Conservation (phyloP, 1,140 invertebrate genomes). For the Nautilus pompilius region DNA sequence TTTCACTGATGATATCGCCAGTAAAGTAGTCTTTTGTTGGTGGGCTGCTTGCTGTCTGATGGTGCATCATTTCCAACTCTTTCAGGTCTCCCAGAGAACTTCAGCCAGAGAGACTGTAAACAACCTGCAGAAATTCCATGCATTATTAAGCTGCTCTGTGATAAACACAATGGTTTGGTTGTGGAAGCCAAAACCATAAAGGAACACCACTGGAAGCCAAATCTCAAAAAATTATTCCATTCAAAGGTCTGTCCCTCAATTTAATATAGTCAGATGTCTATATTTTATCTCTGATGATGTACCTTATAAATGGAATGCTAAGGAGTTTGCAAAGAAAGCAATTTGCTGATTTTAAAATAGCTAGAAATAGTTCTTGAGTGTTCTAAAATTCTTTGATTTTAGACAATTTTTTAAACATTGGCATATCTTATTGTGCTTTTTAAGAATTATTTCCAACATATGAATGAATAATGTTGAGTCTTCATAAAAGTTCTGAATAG, state of each 20-base stretch:
- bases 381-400: no score
- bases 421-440: no score
- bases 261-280: no score
- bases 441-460: no score
- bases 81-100: slow-evolving; percentile 64
- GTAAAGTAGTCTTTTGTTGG: neutral
- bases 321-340: no score
- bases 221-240: slow-evolving; percentile 77
- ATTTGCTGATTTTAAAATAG: no score
- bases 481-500: no score
- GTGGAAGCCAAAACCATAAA: slow-evolving; percentile 88
- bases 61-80: slow-evolving; percentile 59
- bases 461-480: no score
- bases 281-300: no score
- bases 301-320: no score
- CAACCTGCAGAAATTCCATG: slow-evolving; percentile 70
- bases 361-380: no score
- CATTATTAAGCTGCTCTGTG: slow-evolving; percentile 80
- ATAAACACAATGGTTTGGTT: slow-evolving; percentile 72
- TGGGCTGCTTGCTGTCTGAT: neutral
- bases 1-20: neutral
- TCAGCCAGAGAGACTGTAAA: slow-evolving; percentile 66
- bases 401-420: no score
- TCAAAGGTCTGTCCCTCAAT: slow-evolving; percentile 61
- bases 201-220: slow-evolving; percentile 80